These are phyloP conservation scores for Leptopterna dolabrata DNA, from an alignment of 2,888 invertebrate genomes.

Conservation along the genomic window DNA sequence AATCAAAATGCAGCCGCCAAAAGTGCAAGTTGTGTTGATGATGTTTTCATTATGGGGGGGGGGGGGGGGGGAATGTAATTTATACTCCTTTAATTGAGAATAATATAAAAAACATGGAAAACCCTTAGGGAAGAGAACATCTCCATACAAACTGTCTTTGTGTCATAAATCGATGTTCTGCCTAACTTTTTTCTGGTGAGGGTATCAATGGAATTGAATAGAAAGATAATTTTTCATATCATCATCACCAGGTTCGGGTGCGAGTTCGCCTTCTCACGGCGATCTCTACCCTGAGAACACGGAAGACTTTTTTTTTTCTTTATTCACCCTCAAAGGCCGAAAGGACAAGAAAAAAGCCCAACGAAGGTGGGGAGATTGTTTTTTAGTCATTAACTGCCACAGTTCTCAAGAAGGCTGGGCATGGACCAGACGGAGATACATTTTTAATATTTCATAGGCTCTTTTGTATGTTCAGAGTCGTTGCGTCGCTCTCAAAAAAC, in stretches of 20 bases:
- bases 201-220: not conserved
- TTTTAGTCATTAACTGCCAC: slow-evolving; percentile 38
- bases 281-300: not conserved
- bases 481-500: slow-evolving; percentile 4
- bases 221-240: not conserved
- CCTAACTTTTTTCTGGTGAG: not conserved
- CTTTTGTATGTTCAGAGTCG: slow-evolving; percentile 41
- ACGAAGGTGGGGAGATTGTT: slow-evolving; percentile 22
- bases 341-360: not conserved
- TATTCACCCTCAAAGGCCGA: not conserved
- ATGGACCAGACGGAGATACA: slow-evolving; percentile 28
- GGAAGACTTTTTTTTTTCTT: slow-evolving; percentile 26
- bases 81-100: too few relatives aligned
- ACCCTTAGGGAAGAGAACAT: not conserved
- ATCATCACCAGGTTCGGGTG: not conserved
- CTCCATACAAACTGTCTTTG: not conserved
- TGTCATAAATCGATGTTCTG: not conserved
- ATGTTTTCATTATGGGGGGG: too few relatives aligned
- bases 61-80: too few relatives aligned
- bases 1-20: too few relatives aligned
- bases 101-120: too few relatives aligned
- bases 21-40: too few relatives aligned
- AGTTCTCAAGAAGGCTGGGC: not conserved
- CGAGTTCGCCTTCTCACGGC: not conserved
- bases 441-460: slow-evolving; percentile 48